phyloP scores from a whole-genome alignment of 2,113 vertebrate genomes.

The Mirza zaza region DNA sequence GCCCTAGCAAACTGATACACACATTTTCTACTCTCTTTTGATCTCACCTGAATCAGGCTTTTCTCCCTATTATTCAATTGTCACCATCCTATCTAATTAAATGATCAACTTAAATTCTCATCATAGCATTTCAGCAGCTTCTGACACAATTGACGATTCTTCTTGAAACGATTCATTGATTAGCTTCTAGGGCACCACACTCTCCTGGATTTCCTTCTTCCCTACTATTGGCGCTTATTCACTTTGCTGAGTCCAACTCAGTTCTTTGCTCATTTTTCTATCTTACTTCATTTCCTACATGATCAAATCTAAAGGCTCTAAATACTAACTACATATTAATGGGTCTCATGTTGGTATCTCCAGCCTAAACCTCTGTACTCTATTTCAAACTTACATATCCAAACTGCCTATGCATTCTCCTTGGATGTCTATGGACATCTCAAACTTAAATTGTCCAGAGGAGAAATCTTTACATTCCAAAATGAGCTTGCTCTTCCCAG shows the following conservation, averaged over 20 bases:
- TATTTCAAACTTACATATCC: neutral
- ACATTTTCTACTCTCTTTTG: neutral
- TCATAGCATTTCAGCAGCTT: neutral
- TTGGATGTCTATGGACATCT: neutral
- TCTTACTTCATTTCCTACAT: neutral
- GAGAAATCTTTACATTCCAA: neutral
- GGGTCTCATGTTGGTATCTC: neutral
- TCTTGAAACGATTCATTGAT: neutral
- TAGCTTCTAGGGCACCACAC: neutral
- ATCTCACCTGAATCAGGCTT: neutral
- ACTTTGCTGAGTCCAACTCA: neutral
- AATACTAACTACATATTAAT: neutral
- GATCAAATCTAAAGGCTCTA: neutral
- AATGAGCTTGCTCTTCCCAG: neutral
- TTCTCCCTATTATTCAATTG: neutral
- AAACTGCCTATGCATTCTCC: neutral
- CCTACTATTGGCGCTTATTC: neutral
- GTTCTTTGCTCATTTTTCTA: neutral
- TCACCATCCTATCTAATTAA: neutral
- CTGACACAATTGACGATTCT: neutral
- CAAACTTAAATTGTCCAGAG: neutral
- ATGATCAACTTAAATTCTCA: neutral
- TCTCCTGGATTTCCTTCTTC: neutral
- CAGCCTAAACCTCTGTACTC: neutral
- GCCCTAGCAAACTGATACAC: neutral